Base-by-base conservation (phyloP, 2,888 invertebrate genomes). In the Leucoptera coffeella region DNA sequence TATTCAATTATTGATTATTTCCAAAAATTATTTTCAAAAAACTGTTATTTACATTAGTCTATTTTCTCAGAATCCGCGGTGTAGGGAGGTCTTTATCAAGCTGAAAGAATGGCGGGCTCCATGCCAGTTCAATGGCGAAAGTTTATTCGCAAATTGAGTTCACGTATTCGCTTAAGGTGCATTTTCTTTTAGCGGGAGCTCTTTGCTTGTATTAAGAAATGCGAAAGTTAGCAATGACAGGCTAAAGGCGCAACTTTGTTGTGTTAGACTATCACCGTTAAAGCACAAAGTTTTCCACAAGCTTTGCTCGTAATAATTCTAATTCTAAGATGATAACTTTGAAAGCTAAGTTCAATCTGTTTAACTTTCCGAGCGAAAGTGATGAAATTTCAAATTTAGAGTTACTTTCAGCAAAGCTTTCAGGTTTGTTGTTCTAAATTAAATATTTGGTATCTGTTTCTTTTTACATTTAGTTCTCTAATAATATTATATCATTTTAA, bases 71-170 rank as follows among this genome's bases (percentile, higher is more conserved):
- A n/a, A n/a, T n/a, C n/a, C n/a, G n/a, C n/a, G n/a, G n/a, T n/a
- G n/a, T n/a, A n/a, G n/a, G n/a, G n/a, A n/a, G n/a, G n/a, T n/a
- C n/a, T n/a, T n/a, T n/a, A n/a, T n/a, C 15, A 24, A 17, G 15
- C 22, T 15, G 22, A 19, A 21, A 40, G 41, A 38, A 22, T 26
- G 28, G 25, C 28, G 39, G 40, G 41, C 39, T 46, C 43, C 45
- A 43, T 47, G 47, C 46, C 53, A 48, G 45, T 49, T 53, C 54
- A 57, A 62, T 58, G 51, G 49, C 44, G 41, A 45, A 62, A 65
- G 47, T 65, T 67, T 61, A 55, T 60, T 67, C 60, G 52, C 64
- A 67, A 69, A 69, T 69, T 65, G 67, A 67, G 65, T 65, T 43
- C 61, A 57, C 61, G 65, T 64, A 62, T 62, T 58, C 62, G 67